Evolutionary conservation across 2,888 invertebrate species (phyloP).

Genomic region (Aporophyla lueneburgensis): DNA sequence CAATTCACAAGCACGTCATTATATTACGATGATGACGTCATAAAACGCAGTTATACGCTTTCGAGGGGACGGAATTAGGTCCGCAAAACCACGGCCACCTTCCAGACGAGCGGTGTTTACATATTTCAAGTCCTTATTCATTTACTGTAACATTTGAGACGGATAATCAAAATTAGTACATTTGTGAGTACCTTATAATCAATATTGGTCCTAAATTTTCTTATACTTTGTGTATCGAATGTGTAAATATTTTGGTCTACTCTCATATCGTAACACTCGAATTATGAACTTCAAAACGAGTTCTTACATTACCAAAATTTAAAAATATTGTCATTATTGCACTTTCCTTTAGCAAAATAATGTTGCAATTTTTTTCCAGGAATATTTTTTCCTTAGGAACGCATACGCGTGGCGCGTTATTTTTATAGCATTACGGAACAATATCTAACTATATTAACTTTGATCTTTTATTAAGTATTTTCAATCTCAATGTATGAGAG

Average conservation of each 20-base stretch:
- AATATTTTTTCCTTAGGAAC: too few relatives aligned
- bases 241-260: background rate
- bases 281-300: too few relatives aligned
- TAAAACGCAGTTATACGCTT: conserved; percentile 75
- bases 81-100: conserved; percentile 62
- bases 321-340: too few relatives aligned
- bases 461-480: too few relatives aligned
- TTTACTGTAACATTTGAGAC: background rate
- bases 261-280: too few relatives aligned
- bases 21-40: conserved; percentile 79
- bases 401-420: too few relatives aligned
- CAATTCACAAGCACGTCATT: conserved; percentile 79
- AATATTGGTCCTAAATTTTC: background rate
- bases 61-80: conserved; percentile 74
- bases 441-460: too few relatives aligned
- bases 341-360: too few relatives aligned
- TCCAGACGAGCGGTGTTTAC: conserved; percentile 43
- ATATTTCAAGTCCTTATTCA: conserved; percentile 34
- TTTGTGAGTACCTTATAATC: background rate
- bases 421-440: too few relatives aligned
- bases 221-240: background rate
- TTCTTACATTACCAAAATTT: too few relatives aligned
- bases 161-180: background rate
- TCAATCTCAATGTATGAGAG: too few relatives aligned
- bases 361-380: too few relatives aligned